Evolutionary conservation across 2,888 invertebrate species (phyloP), one percentile per base, ranked within the genome.

Genomic region (Drosophila neoperkinsi): DNA sequence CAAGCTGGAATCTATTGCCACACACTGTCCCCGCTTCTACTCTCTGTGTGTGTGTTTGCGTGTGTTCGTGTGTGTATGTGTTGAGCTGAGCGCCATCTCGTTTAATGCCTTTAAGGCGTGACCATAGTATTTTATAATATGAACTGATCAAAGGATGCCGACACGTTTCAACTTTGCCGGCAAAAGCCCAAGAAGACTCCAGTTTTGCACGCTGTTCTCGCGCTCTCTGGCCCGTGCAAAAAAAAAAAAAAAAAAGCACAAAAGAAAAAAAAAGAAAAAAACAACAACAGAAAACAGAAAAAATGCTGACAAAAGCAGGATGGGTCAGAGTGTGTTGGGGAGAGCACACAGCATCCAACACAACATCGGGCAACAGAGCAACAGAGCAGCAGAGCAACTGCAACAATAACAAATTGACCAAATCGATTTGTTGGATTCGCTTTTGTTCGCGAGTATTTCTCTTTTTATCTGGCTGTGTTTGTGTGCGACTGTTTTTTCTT

Each of bases 71-170:
- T 25, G 60, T 80, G 76, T 88, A 61, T 84, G 77, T 81, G 81
- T 84, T 81, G 62, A 85, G 89, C 91, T 86, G 93, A 93, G 92
- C 92, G 92, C 92, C 92, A 93, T 93, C 92, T 93, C 93, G 93
- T 93, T 93, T 93, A 93, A 93, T 93, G 93, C 93, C 93, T 93
- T 92, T 90, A 93, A 93, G 92, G 92, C 92, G 92, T 93, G 93
- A 93, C 93, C 93, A 92, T 87, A 93, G 92, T 93, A 93, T 92
- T 92, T 92, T 92, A 93, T 93, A 92, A 92, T 92, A 91, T 93
- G 92, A 92, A 88, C 90, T 93, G 93, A 92, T 92, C 93, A 93
- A 92, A 92, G 93, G 91, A 93, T 81, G 84, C 92, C 92, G 92
- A 81, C 76, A 74, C 87, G 90, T 93, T 93, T 93, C 81, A 93